Percentiles rank a stretch among this genome's conserved stretches.
Evolutionary conservation across 2,113 vertebrate species (phyloP).

Genomic region (Callionymus lyra): DNA sequence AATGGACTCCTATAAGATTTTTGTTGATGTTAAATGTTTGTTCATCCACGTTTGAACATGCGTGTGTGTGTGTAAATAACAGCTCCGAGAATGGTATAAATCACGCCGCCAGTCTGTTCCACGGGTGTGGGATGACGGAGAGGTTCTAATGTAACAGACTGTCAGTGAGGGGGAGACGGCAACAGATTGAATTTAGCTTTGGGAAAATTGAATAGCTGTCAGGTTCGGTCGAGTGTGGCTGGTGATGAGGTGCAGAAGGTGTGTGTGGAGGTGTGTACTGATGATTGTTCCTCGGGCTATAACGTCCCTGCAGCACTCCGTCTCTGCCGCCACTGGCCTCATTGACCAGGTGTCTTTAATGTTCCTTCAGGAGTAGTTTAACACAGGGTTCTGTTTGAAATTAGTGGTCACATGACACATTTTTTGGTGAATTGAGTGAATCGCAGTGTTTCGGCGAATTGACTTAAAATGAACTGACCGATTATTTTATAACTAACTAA

Average conservation of each 20-base stretch:
- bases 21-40: too few relatives aligned
- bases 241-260: constrained; percentile 39
- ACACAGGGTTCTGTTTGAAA: too few relatives aligned
- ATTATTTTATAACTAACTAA: too few relatives aligned
- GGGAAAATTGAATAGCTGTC: constrained; percentile 63
- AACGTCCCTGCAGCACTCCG: constrained; percentile 14
- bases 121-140: constrained; percentile 33
- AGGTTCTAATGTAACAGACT: constrained; percentile 41
- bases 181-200: constrained; percentile 61
- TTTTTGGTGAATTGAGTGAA: too few relatives aligned
- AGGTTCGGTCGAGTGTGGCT: constrained; percentile 47
- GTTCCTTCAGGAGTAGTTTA: too few relatives aligned
- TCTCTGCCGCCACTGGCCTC: too few relatives aligned
- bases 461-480: too few relatives aligned
- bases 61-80: neutral
- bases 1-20: too few relatives aligned
- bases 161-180: constrained; percentile 44
- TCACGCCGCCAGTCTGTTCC: constrained; percentile 39
- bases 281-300: constrained; percentile 26
- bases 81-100: constrained; percentile 8
- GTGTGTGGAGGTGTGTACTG: constrained; percentile 27
- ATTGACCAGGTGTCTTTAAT: too few relatives aligned
- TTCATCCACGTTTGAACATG: too few relatives aligned
- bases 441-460: too few relatives aligned
- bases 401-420: too few relatives aligned